phyloP scores from a whole-genome alignment of 1,140 invertebrate genomes.

The Whitmania pigra region DNA sequence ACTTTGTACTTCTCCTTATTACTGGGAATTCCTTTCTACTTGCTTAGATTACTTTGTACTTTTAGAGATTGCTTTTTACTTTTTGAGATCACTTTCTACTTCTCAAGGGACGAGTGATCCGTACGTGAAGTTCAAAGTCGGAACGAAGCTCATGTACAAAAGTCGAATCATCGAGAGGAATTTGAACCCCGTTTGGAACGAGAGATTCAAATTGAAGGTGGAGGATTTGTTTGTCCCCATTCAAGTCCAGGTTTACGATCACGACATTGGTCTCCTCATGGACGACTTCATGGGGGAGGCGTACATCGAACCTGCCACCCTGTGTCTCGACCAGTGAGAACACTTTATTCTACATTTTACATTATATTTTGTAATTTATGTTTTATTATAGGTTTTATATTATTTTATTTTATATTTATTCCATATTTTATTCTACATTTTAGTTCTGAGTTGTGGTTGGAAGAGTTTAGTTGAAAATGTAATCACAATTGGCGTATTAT shows the following conservation, averaged over 20 bases:
- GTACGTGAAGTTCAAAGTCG: slow-evolving; percentile 46
- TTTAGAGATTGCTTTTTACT: too few relatives aligned
- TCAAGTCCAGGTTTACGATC: slow-evolving; percentile 15
- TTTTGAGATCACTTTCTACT: too few relatives aligned
- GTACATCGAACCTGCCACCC: slow-evolving; percentile 3
- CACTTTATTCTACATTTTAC: neutral
- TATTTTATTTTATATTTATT: too few relatives aligned
- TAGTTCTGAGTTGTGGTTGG: too few relatives aligned
- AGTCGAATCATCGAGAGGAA: slow-evolving; percentile 43
- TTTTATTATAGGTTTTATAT: too few relatives aligned
- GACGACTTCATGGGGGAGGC: slow-evolving; percentile 17
- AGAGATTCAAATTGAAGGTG: slow-evolving; percentile 40
- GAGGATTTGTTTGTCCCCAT: slow-evolving; percentile 31
- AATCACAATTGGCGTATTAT: too few relatives aligned
- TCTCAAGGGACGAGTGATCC: slow-evolving; percentile 44
- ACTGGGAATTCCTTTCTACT: too few relatives aligned
- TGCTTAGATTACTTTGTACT: too few relatives aligned
- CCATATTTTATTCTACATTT: too few relatives aligned
- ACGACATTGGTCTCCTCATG: slow-evolving; percentile 6
- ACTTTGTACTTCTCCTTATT: too few relatives aligned
- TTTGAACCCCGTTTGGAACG: slow-evolving; percentile 48
- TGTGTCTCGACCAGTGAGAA: slow-evolving; percentile 15
- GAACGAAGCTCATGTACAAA: slow-evolving; percentile 39
- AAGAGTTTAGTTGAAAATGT: too few relatives aligned
- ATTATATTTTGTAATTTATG: too few relatives aligned